Conservation (phyloP, 37 sponge, comb jelly and placozoan genomes). For the Corticium candelabrum region DNA sequence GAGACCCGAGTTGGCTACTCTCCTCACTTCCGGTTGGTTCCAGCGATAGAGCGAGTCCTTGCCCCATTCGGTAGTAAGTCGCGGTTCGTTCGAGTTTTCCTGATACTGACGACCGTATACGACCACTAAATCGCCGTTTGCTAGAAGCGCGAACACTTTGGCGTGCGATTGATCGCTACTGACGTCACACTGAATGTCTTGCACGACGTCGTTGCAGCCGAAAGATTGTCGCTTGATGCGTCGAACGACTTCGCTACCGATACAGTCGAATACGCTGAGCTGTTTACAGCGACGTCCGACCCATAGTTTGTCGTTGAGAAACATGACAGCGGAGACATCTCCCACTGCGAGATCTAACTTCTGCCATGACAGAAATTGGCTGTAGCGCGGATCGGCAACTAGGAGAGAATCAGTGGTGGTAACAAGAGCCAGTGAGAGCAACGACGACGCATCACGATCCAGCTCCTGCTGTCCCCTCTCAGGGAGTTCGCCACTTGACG, state of each 20-base stretch:
- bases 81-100: not conserved
- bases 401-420: not conserved
- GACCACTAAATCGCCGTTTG: not conserved
- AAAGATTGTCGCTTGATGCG: not conserved
- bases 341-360: not conserved
- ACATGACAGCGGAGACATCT: not conserved
- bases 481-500: too few species aligned
- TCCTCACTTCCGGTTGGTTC: not conserved
- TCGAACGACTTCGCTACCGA: not conserved
- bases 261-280: not conserved
- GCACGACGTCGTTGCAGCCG: not conserved
- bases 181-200: not conserved
- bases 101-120: not conserved
- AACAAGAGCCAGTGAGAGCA: not conserved
- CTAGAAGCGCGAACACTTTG: not conserved
- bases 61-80: not conserved
- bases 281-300: not conserved
- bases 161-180: not conserved
- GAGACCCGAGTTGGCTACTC: not conserved
- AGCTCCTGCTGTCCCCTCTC: too few species aligned
- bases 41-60: not conserved
- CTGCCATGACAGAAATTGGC: not conserved
- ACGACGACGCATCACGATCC: too few species aligned
- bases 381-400: not conserved
- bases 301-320: not conserved